phyloP scores from a whole-genome alignment of 2,888 invertebrate genomes.

The Pollenia griseotomentosa region DNA sequence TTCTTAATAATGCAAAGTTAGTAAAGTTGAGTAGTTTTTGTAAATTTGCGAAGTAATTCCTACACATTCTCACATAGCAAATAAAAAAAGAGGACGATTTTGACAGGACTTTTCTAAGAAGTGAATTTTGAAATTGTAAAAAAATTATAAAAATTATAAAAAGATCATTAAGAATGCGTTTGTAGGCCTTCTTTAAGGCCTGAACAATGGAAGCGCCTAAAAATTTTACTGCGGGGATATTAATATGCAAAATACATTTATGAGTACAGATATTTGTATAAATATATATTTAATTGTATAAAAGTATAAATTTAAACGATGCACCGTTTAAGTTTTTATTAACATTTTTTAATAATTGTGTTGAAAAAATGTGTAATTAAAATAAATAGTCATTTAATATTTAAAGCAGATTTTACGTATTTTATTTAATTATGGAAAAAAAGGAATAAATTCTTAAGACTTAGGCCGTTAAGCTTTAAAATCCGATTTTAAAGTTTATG shows the following conservation, averaged over 20 bases:
- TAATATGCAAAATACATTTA: conserved; percentile 46
- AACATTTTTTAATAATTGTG: neutral
- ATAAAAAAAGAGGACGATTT: too few species aligned
- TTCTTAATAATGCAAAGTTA: too few species aligned
- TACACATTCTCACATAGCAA: too few species aligned
- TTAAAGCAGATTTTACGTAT: conserved; percentile 17
- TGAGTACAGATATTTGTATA: neutral
- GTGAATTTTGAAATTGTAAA: too few species aligned
- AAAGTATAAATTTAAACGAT: neutral
- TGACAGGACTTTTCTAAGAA: too few species aligned
- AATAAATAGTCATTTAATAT: conserved; percentile 31
- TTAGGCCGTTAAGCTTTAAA: neutral
- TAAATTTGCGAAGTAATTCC: too few species aligned
- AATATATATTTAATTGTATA: neutral
- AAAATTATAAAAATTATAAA: too few species aligned
- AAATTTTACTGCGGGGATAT: neutral
- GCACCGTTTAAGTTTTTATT: conserved; percentile 1
- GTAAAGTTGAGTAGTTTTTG: too few species aligned
- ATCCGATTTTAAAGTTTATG: too few species aligned
- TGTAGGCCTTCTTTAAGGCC: too few species aligned
- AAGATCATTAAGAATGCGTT: too few species aligned
- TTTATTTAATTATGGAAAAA: neutral
- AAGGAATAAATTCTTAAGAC: neutral
- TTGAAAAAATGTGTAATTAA: conserved; percentile 10
- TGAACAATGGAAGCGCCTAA: too few species aligned